phyloP scores from a whole-genome alignment of 2,113 vertebrate species.

The Nesospiza acunhae region DNA sequence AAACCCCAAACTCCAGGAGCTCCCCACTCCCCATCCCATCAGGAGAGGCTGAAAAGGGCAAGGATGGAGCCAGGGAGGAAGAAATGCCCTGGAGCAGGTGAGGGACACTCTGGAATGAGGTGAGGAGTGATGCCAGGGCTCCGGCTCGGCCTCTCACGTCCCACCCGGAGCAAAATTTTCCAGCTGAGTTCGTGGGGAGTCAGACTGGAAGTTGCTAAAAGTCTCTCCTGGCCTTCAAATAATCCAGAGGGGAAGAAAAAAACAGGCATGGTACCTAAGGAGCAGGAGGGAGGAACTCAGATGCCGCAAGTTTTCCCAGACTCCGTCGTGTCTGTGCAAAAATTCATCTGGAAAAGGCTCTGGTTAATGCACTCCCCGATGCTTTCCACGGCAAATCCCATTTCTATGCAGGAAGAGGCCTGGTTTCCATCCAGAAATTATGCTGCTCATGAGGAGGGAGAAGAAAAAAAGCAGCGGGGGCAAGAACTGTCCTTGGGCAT shows the following conservation, averaged over 20 bases:
- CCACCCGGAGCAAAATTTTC: fast-evolving
- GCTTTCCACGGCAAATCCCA: not conserved
- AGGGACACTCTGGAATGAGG: not conserved
- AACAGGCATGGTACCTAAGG: not conserved
- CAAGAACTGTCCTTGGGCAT: not conserved
- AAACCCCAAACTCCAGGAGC: not conserved
- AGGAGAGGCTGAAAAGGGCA: not conserved
- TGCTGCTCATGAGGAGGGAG: slow-evolving; percentile 4
- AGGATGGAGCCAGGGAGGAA: not conserved
- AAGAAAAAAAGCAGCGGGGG: not conserved
- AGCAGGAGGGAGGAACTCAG: not conserved
- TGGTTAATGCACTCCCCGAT: not conserved
- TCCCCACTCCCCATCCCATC: fast-evolving
- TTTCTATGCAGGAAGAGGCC: not conserved
- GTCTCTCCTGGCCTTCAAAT: not conserved
- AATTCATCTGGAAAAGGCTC: not conserved
- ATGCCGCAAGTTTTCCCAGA: not conserved
- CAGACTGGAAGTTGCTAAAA: not conserved
- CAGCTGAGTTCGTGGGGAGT: fast-evolving
- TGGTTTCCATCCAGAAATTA: slow-evolving; percentile 9
- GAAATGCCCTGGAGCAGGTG: not conserved
- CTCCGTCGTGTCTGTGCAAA: not conserved
- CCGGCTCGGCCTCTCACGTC: fast-evolving
- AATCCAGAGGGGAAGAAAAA: not conserved
- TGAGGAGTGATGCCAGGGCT: not conserved